Evolutionary conservation across 2,888 invertebrate species (phyloP).

Genomic region (Pristionchus arcanus): DNA sequence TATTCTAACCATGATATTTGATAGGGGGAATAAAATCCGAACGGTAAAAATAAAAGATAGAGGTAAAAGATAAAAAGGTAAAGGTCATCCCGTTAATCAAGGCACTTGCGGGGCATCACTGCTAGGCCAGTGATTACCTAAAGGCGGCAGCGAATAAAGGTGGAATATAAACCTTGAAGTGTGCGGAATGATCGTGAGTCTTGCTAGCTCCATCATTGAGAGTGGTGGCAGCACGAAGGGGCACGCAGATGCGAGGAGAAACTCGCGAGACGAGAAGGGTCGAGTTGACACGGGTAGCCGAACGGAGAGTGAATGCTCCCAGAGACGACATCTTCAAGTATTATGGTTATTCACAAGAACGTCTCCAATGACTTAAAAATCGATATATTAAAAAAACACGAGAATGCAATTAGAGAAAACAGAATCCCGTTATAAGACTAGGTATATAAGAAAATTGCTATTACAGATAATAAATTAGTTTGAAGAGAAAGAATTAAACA

Average conservation of each 20-base stretch:
- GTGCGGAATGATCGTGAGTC: constrained; percentile 69
- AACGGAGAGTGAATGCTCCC: constrained; percentile 53
- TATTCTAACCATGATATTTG: too few species aligned
- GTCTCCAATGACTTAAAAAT: not conserved
- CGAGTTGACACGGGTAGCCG: constrained; percentile 44
- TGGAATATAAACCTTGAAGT: constrained; percentile 65
- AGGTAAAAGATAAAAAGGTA: too few species aligned
- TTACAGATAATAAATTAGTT: too few species aligned
- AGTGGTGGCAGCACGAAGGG: constrained; percentile 60
- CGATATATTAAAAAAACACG: not conserved
- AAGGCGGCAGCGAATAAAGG: not conserved
- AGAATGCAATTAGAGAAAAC: too few species aligned
- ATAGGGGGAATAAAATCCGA: too few species aligned
- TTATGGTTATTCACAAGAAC: not conserved
- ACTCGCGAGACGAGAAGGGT: constrained; percentile 42
- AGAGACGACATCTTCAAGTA: constrained; percentile 42
- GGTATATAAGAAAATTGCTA: too few species aligned
- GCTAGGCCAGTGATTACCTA: not conserved
- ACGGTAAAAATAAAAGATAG: not conserved
- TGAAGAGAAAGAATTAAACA: too few species aligned
- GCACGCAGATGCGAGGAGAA: constrained; percentile 40
- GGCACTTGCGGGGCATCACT: too few species aligned
- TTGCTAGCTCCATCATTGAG: constrained; percentile 71
- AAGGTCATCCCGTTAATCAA: too few species aligned
- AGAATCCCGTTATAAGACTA: too few species aligned